Evolutionary conservation across 2,888 invertebrate species (phyloP), one percentile per base, ranked within the genome.

Genomic region (Reticulitermes lucifugus): DNA sequence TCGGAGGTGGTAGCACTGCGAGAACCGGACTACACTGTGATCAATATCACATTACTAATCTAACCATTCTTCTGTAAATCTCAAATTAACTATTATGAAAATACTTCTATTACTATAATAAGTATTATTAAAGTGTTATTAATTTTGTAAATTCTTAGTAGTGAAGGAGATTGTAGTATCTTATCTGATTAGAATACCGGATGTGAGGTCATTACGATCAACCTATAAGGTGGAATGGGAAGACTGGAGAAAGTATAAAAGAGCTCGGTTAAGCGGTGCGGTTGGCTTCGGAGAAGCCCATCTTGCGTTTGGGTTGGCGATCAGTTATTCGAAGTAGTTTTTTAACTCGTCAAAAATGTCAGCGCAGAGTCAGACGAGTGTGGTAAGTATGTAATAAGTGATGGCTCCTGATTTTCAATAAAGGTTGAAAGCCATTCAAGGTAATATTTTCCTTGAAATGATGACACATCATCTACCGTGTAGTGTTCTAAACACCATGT

Each of bases 241-340:
- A 89, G 89, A 88, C 89, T 88, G 88, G 88, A 89, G 89, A 89
- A 89, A 90, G 90, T 90, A 90, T 90, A 90, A 90, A 90, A 90
- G 90, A 90, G 90, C 89, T 89, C 89, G 89, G 89, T 88, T 88
- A 88, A 75, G 87, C 82, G 88, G 88, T 87, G 88, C 88, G 89
- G 88, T 89, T 89, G 89, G 90, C 89, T 90, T 90, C 89, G 89
- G 88, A 88, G 89, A 89, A 89, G 89, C 88, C 86, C 85, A 51
- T 80, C 71, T 21, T 18, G n/a, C 46, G 22, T n/a, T n/a, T 46
- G 46, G 46, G 12, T 46, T 35, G 35, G 2, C 25, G 25, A 4
- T 35, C 4, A 35, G 35, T 35, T 25, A 46, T 59, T 9, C 3
- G 6, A 3, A 41, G 35, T 29, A 29, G 41, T 75, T 75, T 22